Evolutionary conservation across 2,113 vertebrate genomes (phyloP), one percentile per base, ranked within the genome.

Genomic region (Theristicus caerulescens): DNA sequence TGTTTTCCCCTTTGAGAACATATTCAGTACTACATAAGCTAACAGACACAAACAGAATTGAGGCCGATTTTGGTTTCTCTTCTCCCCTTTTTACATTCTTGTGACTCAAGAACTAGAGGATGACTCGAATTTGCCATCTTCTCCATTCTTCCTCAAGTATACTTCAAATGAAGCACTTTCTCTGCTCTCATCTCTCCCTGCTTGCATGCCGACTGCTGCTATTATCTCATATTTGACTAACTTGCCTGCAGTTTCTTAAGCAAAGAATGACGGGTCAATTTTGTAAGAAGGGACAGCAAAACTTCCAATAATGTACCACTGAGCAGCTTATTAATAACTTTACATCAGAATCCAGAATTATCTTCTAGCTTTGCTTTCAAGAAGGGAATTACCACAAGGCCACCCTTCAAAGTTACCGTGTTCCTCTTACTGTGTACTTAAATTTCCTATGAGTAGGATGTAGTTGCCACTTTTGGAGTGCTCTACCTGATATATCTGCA

Each of bases 401-500:
- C 66, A 58, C 13, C 13, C 34, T 70, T 80, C n/a, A 55, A 58
- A 93, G 31, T 31, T 17, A 64, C 34, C 21, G 24, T 20, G 54
- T 26, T 92, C 32, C 57, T 90, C 52, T 49, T 26, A 51, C 12
- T 21, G 4, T 0, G 3, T 31, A 14, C 49, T 61, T 66, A 46
- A 16, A 40, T 61, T 54, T 76, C 12, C 6, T 13, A 6, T 0
- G 7, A 72, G n/a, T 12, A 62, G 62, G 29, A n/a, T 66, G 72
- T 12, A 38, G 26, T 7, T 66, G 38, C 24, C 36, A 16, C 29
- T 87, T 69, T 36, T 16, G 55, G 51, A 27, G 34, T 16, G 22
- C 59, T 85, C 62, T 97, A 99, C 99, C 99, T 99, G 99, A 95
- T 99, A 99, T 95, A 99, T 99, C 78, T 99, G 96, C 79, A 98